Conservation (phyloP, 23 tunicate species). For the Phallusia fumigata region DNA sequence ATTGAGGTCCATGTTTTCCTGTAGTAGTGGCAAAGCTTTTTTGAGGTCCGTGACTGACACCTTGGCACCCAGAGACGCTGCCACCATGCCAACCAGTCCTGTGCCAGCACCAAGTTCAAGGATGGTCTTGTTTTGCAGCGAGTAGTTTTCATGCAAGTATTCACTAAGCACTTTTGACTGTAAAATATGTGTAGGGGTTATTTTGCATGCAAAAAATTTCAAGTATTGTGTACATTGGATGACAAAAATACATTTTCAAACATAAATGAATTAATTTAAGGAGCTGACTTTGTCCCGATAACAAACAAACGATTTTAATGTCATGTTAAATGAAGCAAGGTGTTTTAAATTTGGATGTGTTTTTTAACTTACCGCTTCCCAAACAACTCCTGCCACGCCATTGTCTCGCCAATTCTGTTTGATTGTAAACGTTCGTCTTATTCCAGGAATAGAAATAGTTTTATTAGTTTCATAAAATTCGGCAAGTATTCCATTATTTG, state of each 20-base stretch:
- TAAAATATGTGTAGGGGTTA: no score
- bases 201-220: no score
- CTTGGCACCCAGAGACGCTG: conserved; percentile 63
- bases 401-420: conserved; percentile 37
- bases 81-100: conserved; percentile 82
- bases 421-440: conserved; percentile 23
- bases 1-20: conserved; percentile 63
- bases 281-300: no score
- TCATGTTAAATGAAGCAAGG: no score
- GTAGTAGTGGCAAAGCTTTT: conserved; percentile 63
- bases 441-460: conserved; percentile 19
- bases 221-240: no score
- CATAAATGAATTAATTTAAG: no score
- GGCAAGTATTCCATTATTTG: conserved; percentile 22
- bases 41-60: conserved; percentile 71
- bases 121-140: conserved; percentile 28
- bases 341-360: no score
- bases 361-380: conserved; percentile 48
- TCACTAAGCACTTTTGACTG: conserved; percentile 63
- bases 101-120: conserved; percentile 96
- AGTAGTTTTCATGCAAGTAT: conserved; percentile 22
- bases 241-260: background rate
- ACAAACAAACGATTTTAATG: no score
- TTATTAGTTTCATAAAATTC: conserved; percentile 37
- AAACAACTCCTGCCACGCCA: conserved; percentile 57